These are phyloP conservation scores for Epiblema foenella DNA, from an alignment of 2,888 invertebrate species.

Conservation along the genomic window DNA sequence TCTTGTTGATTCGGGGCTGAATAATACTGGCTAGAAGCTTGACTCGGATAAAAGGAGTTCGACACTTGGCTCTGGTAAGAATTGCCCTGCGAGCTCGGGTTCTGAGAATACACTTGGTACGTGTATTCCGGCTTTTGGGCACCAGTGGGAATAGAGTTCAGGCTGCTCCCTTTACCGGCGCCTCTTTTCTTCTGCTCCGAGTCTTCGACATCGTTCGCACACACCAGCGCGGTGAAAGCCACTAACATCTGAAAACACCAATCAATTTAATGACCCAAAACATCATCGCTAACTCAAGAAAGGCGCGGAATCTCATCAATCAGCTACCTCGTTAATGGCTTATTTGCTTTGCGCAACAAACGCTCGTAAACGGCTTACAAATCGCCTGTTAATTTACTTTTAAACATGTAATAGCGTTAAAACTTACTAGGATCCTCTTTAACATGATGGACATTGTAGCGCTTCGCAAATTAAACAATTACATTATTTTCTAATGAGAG, in stretches of 20 bases:
- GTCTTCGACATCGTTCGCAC: conserved; percentile 72
- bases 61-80: conserved; percentile 68
- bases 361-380: conserved; percentile 23
- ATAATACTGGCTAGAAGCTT: conserved; percentile 69
- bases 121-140: conserved; percentile 79
- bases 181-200: conserved; percentile 78
- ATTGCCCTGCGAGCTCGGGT: conserved; percentile 57
- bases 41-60: conserved; percentile 75
- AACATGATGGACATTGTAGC: conserved; percentile 60
- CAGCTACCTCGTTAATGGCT: conserved; percentile 49
- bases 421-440: conserved; percentile 73
- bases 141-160: conserved; percentile 75
- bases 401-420: conserved; percentile 29
- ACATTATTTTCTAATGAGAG: conserved; percentile 69
- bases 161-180: conserved; percentile 66
- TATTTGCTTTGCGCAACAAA: conserved; percentile 44
- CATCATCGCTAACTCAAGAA: conserved; percentile 55
- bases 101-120: conserved; percentile 73
- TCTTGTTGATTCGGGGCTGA: conserved; percentile 59
- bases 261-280: conserved; percentile 53
- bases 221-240: conserved; percentile 66
- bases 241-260: conserved; percentile 69
- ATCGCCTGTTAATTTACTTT: conserved; percentile 36
- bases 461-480: conserved; percentile 52
- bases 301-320: conserved; percentile 60